phyloP scores from a whole-genome alignment of 2,888 invertebrate species.

The Meiosimyza platycephala region DNA sequence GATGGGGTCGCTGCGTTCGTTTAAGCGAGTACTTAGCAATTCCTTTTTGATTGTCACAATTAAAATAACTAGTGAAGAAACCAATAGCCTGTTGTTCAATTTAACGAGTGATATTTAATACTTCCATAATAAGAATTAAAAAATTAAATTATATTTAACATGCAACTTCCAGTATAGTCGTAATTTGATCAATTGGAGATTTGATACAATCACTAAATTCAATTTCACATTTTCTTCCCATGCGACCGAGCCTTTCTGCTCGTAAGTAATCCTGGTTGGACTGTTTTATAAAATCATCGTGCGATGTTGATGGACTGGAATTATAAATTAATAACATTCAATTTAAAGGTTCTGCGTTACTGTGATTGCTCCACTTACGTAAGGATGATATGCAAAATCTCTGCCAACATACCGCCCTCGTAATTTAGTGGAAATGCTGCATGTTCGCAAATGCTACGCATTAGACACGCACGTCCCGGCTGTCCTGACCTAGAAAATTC shows the following conservation, averaged over 20 bases:
- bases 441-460: slow-evolving; percentile 82
- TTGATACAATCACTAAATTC: slow-evolving; percentile 53
- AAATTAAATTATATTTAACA: slow-evolving; percentile 11
- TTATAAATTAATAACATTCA: neutral
- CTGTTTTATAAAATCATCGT: slow-evolving; percentile 72
- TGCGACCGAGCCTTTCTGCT: slow-evolving; percentile 75
- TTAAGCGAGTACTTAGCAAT: too few species aligned
- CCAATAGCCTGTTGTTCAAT: too few species aligned
- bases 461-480: slow-evolving; percentile 76
- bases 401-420: slow-evolving; percentile 79
- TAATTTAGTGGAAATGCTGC: slow-evolving; percentile 76
- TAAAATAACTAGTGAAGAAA: too few species aligned
- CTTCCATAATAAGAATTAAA: too few species aligned
- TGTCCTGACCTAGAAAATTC: slow-evolving; percentile 70
- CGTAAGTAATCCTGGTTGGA: slow-evolving; percentile 77
- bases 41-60: too few species aligned
- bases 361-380: slow-evolving; percentile 70
- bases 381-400: slow-evolving; percentile 80
- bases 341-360: neutral
- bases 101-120: too few species aligned
- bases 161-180: slow-evolving; percentile 47
- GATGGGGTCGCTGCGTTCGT: too few species aligned
- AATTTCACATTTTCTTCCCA: slow-evolving; percentile 54
- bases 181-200: slow-evolving; percentile 57
- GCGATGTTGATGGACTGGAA: slow-evolving; percentile 76